Evolutionary conservation across 1,140 invertebrate genomes (phyloP), one percentile per base, ranked within the genome.

Genomic region (Lanistes nyassanus): DNA sequence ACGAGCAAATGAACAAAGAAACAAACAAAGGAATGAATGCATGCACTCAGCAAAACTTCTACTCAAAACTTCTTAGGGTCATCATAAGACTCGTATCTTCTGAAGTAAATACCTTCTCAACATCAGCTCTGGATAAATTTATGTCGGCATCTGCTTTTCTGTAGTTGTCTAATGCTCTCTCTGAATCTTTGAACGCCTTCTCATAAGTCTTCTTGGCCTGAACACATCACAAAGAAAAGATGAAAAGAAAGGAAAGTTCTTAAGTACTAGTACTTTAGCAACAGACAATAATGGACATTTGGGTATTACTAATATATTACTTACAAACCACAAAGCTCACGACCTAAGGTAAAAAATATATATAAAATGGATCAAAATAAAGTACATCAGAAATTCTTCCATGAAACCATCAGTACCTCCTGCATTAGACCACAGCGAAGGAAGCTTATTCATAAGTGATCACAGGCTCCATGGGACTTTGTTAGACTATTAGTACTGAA

Each of bases 101-200:
- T n/a, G n/a, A 47, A 42, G 19, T 13, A 47, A 31, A 66, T 78
- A 90, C 89, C 90, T 98, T 98, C 89, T 99, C 97, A 37, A 96
- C 94, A 89, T 97, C 96, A 70, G 96, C 96, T 84, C 96, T 91
- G 74, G 96, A 98, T 73, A 99, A 91, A 92, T 98, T 96, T 36
- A 95, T 92, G 91, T 99, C 97, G 42, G 95, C 96, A 89, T 99
- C 97, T 19, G 97, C 97, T 88, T 94, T 94, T 85, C 96, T 94
- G 90, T 95, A 98, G 85, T 95, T 94, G 65, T 99, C 97, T 62
- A 96, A 91, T 0, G 97, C 96, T 86, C 95, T 94, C 86, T 98
- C 96, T 79, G 96, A 93, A 83, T 98, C 97, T 80, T 94, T 92
- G 85, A 94, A 91, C 19, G 97, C 95, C 86, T 97, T 97, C 87